Evolutionary conservation across 2,888 invertebrate genomes (phyloP).

Genomic region (Ptychoptera albimana): DNA sequence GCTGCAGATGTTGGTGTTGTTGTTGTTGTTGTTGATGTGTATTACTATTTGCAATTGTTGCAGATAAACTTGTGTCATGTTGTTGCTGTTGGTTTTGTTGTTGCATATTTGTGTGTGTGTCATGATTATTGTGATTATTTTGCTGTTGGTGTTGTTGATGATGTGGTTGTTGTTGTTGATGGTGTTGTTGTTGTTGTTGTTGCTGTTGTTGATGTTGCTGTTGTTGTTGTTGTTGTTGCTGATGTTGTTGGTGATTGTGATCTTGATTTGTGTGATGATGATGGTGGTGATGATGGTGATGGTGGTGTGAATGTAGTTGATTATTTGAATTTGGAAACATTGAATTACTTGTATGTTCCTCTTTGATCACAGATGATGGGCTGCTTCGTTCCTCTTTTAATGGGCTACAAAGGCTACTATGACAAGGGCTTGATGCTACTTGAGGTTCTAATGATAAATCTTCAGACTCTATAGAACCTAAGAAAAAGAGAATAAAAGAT

Average conservation of each 20-base stretch:
- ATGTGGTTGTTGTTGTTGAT: constrained; percentile 16
- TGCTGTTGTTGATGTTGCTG: constrained; percentile 18
- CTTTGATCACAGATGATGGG: constrained; percentile 48
- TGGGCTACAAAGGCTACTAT: constrained; percentile 36
- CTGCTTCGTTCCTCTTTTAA: constrained; percentile 50
- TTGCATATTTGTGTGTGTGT: constrained; percentile 35
- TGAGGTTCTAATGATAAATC: constrained; percentile 53
- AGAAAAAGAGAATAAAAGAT: no score
- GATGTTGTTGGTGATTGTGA: constrained; percentile 19
- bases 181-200: constrained; percentile 21
- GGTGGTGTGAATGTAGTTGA: constrained; percentile 13
- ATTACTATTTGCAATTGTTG: background rate
- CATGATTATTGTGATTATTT: constrained; percentile 27
- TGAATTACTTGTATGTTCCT: constrained; percentile 47
- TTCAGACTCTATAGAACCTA: constrained; percentile 67
- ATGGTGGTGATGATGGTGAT: constrained; percentile 18
- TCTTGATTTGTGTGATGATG: constrained; percentile 17
- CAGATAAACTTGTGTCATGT: background rate
- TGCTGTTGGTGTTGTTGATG: constrained; percentile 18
- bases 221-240: constrained; percentile 18
- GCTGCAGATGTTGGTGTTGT: constrained; percentile 29
- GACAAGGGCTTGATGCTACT: constrained; percentile 31
- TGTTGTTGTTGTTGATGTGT: constrained; percentile 17
- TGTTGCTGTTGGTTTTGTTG: constrained; percentile 16
- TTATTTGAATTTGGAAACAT: constrained; percentile 23